Evolutionary conservation across 2,113 vertebrate species (phyloP).

Genomic region (Donacobius atricapilla): DNA sequence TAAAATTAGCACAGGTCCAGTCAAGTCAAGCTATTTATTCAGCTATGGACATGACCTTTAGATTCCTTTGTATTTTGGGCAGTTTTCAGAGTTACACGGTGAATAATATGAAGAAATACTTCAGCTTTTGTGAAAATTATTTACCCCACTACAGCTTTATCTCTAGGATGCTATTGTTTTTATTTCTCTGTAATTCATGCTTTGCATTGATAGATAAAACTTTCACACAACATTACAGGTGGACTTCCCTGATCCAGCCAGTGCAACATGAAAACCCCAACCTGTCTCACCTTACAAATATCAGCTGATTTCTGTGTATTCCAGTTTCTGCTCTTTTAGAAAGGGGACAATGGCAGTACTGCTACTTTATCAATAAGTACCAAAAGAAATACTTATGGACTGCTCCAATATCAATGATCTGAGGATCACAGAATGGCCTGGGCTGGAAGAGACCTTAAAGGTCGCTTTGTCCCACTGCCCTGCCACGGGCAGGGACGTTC

Average conservation of each 20-base stretch:
- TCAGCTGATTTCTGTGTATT: not conserved
- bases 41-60: not conserved
- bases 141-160: not conserved
- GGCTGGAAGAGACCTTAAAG: not conserved
- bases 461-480: fast-evolving
- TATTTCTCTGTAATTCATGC: not conserved
- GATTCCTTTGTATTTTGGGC: not conserved
- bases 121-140: not conserved
- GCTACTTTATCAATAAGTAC: not conserved
- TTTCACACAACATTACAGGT: not conserved
- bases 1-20: not conserved
- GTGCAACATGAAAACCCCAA: not conserved
- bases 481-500: not conserved
- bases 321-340: not conserved
- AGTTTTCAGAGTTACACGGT: not conserved
- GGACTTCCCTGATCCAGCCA: not conserved
- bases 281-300: not conserved
- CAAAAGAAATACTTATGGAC: not conserved
- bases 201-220: not conserved
- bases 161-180: not conserved
- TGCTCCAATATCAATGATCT: not conserved
- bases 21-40: not conserved
- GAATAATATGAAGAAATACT: not conserved
- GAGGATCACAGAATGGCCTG: not conserved
- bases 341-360: not conserved